These are phyloP conservation scores for Plemyria rubiginata DNA, from an alignment of 2,888 invertebrate genomes.

Conservation along the genomic window DNA sequence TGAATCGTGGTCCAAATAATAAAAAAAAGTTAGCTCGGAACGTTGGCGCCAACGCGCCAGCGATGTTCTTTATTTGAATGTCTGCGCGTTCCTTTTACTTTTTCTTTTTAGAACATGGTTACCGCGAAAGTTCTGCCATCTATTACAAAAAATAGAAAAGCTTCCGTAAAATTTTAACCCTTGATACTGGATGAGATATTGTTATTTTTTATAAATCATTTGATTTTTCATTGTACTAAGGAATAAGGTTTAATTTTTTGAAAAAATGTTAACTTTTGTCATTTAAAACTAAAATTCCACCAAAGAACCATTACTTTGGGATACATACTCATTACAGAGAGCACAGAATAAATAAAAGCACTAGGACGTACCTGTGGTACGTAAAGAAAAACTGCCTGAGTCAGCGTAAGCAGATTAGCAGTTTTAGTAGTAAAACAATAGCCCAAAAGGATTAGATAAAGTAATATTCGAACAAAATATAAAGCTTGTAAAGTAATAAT, in stretches of 20 bases:
- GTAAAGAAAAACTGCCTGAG: no score
- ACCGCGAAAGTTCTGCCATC: slow-evolving; percentile 47
- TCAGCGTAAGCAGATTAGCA: slow-evolving; percentile 4
- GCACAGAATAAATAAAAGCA: no score
- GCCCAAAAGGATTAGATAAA: slow-evolving; percentile 5
- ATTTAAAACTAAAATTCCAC: no score
- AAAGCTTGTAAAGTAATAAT: slow-evolving; percentile 41
- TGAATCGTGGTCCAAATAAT: slow-evolving; percentile 68
- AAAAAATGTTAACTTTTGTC: no score
- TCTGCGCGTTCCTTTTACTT: slow-evolving; percentile 57
- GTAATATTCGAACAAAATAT: slow-evolving; percentile 25
- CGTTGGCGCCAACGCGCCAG: slow-evolving; percentile 82
- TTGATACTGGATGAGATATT: no score
- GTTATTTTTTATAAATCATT: no score
- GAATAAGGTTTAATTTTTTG: no score
- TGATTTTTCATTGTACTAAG: no score
- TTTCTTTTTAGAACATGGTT: slow-evolving; percentile 54
- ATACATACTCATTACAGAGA: no score
- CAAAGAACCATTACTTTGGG: no score
- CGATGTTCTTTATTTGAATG: slow-evolving; percentile 77
- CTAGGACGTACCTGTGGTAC: no score
- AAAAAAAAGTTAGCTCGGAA: slow-evolving; percentile 73
- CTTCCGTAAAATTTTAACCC: neutral
- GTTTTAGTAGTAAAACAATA: slow-evolving; percentile 1
- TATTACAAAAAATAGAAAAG: slow-evolving; percentile 27